Evolutionary conservation across 64 coral and sea anemone species (phyloP).

Genomic region (Pachyseris speciosa): DNA sequence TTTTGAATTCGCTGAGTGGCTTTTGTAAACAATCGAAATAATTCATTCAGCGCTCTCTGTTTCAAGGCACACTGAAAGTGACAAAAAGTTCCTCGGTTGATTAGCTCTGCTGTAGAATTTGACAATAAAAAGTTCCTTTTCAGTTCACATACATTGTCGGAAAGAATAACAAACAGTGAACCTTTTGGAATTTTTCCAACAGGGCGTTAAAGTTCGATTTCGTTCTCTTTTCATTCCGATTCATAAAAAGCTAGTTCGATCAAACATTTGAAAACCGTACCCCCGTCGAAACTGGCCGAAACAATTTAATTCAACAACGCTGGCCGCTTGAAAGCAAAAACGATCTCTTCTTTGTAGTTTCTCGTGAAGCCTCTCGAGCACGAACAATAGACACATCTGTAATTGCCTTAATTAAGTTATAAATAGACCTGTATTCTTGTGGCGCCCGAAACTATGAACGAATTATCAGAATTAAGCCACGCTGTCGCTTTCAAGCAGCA

Average conservation of each 20-base stretch:
- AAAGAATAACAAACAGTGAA: too few relatives aligned
- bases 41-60: neutral
- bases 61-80: neutral
- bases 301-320: neutral
- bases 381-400: neutral
- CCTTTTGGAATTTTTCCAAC: too few relatives aligned
- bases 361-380: neutral
- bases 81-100: neutral
- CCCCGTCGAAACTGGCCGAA: neutral
- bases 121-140: too few relatives aligned
- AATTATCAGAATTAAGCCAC: neutral
- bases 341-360: neutral
- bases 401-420: neutral
- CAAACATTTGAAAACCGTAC: too few relatives aligned
- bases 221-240: neutral
- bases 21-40: constrained; percentile 63
- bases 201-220: neutral
- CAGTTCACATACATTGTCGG: too few relatives aligned
- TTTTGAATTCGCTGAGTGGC: constrained; percentile 52
- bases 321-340: neutral
- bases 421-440: constrained; percentile 5
- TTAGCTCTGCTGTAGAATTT: too few relatives aligned
- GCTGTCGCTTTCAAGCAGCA: neutral
- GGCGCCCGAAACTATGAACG: neutral
- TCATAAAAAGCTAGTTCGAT: neutral